phyloP scores from a whole-genome alignment of 1,140 invertebrate species.

The Theocolax elegans region DNA sequence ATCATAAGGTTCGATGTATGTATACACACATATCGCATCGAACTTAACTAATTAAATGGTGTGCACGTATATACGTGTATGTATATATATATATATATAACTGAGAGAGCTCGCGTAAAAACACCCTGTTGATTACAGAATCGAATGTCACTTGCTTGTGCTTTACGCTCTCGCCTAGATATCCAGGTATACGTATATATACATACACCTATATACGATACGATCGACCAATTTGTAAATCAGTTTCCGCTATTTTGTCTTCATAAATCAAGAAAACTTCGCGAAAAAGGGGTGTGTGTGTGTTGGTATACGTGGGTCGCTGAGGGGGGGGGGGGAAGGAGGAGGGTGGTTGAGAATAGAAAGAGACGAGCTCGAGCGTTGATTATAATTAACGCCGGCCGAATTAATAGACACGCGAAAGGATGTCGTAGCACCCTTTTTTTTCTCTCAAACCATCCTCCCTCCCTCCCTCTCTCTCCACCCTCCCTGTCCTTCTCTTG shows the following conservation, averaged over 20 bases:
- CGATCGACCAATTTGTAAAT: constrained; percentile 66
- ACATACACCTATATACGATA: constrained; percentile 48
- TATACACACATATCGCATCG: too few relatives aligned
- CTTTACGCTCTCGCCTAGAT: constrained; percentile 1
- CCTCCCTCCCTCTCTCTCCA: constrained; percentile 5
- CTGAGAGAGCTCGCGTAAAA: constrained; percentile 22
- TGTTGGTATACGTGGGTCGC: constrained; percentile 19
- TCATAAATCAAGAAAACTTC: constrained; percentile 57
- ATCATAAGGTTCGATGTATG: too few relatives aligned
- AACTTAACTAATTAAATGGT: constrained; percentile 41
- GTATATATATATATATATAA: too few relatives aligned
- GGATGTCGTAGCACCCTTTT: constrained; percentile 48
- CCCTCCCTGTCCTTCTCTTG: background rate
- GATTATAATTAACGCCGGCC: constrained; percentile 65
- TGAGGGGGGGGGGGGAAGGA: background rate
- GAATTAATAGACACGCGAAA: constrained; percentile 64
- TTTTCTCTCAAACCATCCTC: too few relatives aligned
- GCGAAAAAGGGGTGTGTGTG: constrained; percentile 26
- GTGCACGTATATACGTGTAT: constrained; percentile 25
- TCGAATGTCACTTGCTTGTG: constrained; percentile 37
- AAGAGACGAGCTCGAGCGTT: constrained; percentile 42
- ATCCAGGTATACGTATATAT: constrained; percentile 36
- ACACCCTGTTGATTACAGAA: constrained; percentile 36
- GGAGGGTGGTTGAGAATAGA: constrained; percentile 8
- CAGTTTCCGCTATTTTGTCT: constrained; percentile 65